Conservation (phyloP, 2,888 invertebrate species). For the Perdita meconis region DNA sequence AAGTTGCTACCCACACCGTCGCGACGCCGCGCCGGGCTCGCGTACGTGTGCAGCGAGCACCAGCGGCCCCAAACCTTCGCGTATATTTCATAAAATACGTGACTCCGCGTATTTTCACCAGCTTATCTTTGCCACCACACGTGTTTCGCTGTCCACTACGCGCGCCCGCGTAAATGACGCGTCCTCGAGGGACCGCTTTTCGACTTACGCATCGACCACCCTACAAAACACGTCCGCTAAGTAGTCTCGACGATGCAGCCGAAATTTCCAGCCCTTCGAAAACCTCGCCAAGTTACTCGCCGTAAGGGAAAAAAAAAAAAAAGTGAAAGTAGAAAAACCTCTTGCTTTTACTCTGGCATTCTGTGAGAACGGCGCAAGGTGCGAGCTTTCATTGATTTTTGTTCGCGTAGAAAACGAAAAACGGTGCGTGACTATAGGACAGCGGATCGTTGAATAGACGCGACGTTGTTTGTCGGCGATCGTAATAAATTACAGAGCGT, state of each 20-base stretch:
- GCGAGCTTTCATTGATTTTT: too few species aligned
- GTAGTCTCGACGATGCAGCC: too few species aligned
- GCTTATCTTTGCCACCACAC: constrained; percentile 79
- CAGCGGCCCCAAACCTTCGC: constrained; percentile 36
- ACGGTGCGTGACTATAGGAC: not conserved
- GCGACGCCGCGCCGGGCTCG: not conserved
- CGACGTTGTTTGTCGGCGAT: constrained; percentile 1
- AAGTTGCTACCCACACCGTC: constrained; percentile 22
- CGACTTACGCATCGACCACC: not conserved
- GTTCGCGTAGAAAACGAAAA: too few species aligned
- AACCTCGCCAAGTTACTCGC: too few species aligned
- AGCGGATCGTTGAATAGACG: constrained; percentile 11
- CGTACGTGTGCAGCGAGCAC: not conserved
- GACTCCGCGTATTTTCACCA: constrained; percentile 78
- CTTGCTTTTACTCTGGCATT: too few species aligned
- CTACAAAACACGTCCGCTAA: too few species aligned
- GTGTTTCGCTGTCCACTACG: constrained; percentile 61
- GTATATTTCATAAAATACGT: constrained; percentile 80
- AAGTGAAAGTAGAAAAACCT: too few species aligned
- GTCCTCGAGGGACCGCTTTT: not conserved
- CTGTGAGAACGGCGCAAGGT: too few species aligned
- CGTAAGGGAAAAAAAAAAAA: too few species aligned
- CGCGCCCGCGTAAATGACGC: constrained; percentile 25
- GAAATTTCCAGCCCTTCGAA: too few species aligned
- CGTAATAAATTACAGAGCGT: constrained; percentile 14